Evolutionary conservation across 2,113 vertebrate species (phyloP).

Genomic region (Hepsetus odoe): DNA sequence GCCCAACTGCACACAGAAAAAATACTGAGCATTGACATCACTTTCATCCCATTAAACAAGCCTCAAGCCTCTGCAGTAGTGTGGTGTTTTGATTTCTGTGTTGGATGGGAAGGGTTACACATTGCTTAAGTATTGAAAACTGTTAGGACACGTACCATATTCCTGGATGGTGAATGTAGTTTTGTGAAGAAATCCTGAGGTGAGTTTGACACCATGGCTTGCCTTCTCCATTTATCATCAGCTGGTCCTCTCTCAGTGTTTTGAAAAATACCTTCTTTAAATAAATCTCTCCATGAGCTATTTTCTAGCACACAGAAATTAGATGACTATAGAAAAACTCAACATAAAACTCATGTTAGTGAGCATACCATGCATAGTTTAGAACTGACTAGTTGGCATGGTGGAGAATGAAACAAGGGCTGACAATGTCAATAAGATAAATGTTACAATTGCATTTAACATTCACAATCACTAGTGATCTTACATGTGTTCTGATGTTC

Average conservation of each 20-base stretch:
- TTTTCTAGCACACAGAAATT: constrained; percentile 29
- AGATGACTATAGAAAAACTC: not conserved
- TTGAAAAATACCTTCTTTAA: not conserved
- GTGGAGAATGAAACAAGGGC: too few species aligned
- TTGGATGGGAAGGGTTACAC: too few species aligned
- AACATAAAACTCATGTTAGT: not conserved
- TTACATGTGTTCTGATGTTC: too few species aligned
- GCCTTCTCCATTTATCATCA: not conserved
- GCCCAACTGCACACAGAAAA: constrained; percentile 29
- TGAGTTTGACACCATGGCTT: not conserved
- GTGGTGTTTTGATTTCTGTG: too few species aligned
- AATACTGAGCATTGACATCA: not conserved
- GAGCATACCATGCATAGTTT: too few species aligned
- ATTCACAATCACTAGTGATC: too few species aligned
- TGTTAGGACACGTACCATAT: constrained; percentile 7
- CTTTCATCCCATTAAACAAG: not conserved
- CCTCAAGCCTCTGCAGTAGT: too few species aligned
- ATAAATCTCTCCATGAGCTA: not conserved
- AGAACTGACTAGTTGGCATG: too few species aligned
- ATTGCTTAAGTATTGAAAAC: too few species aligned
- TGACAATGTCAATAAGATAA: too few species aligned
- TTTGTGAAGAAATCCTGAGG: constrained; percentile 8
- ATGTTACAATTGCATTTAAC: too few species aligned
- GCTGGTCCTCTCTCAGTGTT: not conserved
- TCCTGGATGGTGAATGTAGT: not conserved